phyloP scores from a whole-genome alignment of 2,113 vertebrate species.

The Rafetus swinhoei region DNA sequence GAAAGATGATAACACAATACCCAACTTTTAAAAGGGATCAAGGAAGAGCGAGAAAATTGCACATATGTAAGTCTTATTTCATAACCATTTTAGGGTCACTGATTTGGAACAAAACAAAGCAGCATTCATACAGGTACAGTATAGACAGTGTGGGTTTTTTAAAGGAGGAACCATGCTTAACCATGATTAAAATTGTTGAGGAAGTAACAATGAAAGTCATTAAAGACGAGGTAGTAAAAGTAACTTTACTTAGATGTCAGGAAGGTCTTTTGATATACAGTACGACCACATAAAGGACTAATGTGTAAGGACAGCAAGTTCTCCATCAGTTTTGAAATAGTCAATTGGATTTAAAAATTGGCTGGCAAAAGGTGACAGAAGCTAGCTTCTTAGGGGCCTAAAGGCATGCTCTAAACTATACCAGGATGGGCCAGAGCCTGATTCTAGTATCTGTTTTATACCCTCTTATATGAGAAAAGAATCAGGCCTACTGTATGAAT shows the following conservation, averaged over 20 bases:
- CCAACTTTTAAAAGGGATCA: not conserved
- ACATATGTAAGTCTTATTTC: not conserved
- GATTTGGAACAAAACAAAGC: not conserved
- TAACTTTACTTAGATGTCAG: not conserved
- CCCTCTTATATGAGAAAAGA: not conserved
- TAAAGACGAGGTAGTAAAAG: not conserved
- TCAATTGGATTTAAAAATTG: not conserved
- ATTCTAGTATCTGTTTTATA: not conserved
- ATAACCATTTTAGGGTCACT: not conserved
- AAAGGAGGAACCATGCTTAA: not conserved
- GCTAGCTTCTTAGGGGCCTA: not conserved
- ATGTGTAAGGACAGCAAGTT: accelerated
- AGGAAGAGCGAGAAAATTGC: not conserved
- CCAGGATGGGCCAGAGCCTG: accelerated
- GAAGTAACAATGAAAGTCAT: not conserved
- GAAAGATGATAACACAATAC: not conserved
- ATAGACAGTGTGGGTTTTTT: not conserved
- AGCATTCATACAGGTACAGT: not conserved
- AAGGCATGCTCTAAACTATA: not conserved
- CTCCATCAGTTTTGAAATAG: not conserved
- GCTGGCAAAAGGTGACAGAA: not conserved
- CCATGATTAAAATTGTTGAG: not conserved
- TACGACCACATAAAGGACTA: not conserved
- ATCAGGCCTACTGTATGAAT: not conserved
- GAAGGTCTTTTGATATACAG: not conserved